These are phyloP conservation scores for Drosophila paranaensis DNA, from an alignment of 2,888 invertebrate species.

Conservation along the genomic window DNA sequence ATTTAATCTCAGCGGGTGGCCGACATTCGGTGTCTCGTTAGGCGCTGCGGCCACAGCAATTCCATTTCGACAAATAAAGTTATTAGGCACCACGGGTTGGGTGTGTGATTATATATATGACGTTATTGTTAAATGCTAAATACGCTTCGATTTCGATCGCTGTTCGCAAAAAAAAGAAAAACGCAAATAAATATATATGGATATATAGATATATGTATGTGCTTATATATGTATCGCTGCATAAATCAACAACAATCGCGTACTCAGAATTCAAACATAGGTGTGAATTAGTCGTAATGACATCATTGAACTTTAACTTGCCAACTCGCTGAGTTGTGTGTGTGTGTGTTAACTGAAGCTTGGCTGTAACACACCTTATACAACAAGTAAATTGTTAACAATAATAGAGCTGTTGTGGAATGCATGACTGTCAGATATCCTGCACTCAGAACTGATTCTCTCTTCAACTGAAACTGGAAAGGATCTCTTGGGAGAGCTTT, in stretches of 20 bases:
- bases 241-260: slow-evolving; percentile 41
- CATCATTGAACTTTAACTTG: slow-evolving; percentile 80
- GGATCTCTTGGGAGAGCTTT: too few relatives aligned
- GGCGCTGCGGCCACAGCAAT: slow-evolving; percentile 46
- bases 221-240: slow-evolving; percentile 33
- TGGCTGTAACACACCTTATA: slow-evolving; percentile 70
- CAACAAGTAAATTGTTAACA: slow-evolving; percentile 42
- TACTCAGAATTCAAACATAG: slow-evolving; percentile 76
- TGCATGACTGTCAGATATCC: slow-evolving; percentile 22
- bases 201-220: slow-evolving; percentile 5
- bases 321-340: slow-evolving; percentile 54
- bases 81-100: slow-evolving; percentile 60
- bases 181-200: slow-evolving; percentile 3
- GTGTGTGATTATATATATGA: slow-evolving; percentile 35
- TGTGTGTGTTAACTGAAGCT: slow-evolving; percentile 67
- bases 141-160: slow-evolving; percentile 61
- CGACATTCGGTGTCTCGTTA: slow-evolving; percentile 54
- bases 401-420: slow-evolving; percentile 4
- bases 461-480: too few relatives aligned
- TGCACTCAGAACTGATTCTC: background rate
- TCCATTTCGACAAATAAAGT: slow-evolving; percentile 74
- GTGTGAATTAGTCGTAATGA: slow-evolving; percentile 81
- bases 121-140: slow-evolving; percentile 63
- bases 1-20: slow-evolving; percentile 62
- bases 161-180: slow-evolving; percentile 27